Percentiles rank a stretch among this genome's conserved stretches.
Evolutionary conservation across 2,113 vertebrate species (phyloP).

Genomic region (Butorides virescens): DNA sequence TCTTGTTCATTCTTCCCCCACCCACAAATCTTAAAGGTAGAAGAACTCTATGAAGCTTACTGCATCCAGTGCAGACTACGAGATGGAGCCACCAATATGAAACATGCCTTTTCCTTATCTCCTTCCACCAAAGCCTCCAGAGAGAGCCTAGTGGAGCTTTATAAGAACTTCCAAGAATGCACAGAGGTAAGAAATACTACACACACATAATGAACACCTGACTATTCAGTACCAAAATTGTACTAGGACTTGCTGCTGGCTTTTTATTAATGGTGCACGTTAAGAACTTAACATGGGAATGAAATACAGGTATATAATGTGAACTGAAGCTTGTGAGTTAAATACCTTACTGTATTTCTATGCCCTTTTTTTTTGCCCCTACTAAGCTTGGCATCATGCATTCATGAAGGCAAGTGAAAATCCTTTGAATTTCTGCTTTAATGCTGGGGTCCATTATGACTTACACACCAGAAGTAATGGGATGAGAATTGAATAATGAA

Average conservation of each 20-base stretch:
- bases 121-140: conserved; percentile 87
- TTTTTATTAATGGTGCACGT: background rate
- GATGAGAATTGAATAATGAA: background rate
- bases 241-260: background rate
- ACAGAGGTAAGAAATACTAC: conserved; percentile 79
- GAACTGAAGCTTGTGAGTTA: background rate
- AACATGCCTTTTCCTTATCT: conserved; percentile 84
- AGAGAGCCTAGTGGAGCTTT: conserved; percentile 91
- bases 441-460: background rate
- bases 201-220: rapidly evolving
- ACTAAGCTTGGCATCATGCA: background rate
- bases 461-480: background rate
- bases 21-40: conserved; percentile 76
- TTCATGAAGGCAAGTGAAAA: background rate
- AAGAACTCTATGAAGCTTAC: conserved; percentile 94
- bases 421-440: background rate
- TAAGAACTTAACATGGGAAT: background rate
- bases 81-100: conserved; percentile 92
- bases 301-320: background rate
- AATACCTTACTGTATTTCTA: background rate
- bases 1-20: background rate
- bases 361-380: background rate
- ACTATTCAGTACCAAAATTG: background rate
- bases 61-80: conserved; percentile 91
- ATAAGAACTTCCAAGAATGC: conserved; percentile 87